These are phyloP conservation scores for Plagodis pulveraria DNA, from an alignment of 2,888 invertebrate species.

Conservation along the genomic window DNA sequence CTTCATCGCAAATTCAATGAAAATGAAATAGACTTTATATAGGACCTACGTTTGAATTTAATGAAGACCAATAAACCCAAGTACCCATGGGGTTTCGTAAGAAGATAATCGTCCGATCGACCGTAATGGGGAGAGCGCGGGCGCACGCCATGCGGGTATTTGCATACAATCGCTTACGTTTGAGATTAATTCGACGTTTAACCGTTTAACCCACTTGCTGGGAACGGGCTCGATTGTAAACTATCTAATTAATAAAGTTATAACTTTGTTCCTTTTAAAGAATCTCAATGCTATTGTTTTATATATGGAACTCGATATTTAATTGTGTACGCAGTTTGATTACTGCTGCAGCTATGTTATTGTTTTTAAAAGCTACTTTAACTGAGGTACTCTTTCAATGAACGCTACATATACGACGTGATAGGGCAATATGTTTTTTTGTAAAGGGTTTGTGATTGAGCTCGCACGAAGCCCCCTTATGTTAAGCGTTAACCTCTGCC, in stretches of 20 bases:
- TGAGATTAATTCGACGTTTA: constrained; percentile 55
- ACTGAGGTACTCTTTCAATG: no score
- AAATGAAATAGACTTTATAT: constrained; percentile 6
- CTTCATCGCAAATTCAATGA: constrained; percentile 32
- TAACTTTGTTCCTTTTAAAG: constrained; percentile 3
- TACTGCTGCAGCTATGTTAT: no score
- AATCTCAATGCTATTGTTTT: constrained; percentile 6
- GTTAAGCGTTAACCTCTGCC: no score
- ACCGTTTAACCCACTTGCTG: constrained; percentile 58
- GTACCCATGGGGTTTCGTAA: constrained; percentile 36
- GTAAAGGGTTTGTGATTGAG: no score
- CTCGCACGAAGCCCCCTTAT: no score
- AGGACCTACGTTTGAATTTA: neutral
- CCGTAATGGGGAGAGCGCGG: constrained; percentile 38
- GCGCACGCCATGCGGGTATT: constrained; percentile 73
- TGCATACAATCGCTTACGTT: constrained; percentile 62
- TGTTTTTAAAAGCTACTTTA: no score
- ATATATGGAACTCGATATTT: no score
- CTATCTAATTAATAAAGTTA: constrained; percentile 29
- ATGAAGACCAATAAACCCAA: constrained; percentile 25
- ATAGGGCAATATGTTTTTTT: no score
- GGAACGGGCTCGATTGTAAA: constrained; percentile 34
- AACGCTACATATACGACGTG: no score
- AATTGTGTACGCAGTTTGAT: no score
- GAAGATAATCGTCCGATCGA: constrained; percentile 24